Evolutionary conservation across 2,113 vertebrate species (phyloP), one percentile per base, ranked within the genome.

Genomic region (Coreoperca whiteheadi): DNA sequence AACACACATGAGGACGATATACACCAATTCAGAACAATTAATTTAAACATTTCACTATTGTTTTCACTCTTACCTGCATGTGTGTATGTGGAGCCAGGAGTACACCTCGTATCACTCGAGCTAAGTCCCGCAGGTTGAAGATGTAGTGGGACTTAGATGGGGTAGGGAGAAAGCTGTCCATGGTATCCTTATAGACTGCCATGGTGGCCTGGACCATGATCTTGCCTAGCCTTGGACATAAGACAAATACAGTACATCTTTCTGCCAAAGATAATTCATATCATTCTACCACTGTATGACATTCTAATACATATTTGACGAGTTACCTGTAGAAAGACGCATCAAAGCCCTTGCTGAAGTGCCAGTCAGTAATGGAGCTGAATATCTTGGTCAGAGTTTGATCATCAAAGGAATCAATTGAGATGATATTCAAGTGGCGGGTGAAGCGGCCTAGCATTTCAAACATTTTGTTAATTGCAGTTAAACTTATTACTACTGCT

Each of bases 111-210:
- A 99, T 96, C 70, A 99, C 97, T 20, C 97, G 94, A 64, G 97
- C 95, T 90, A 99, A 99, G 89, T 99, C 98, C 21, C 97, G 89
- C 14, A 99, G 94, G 86, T 99, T 98, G 86, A 99, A 99, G 86
- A 99, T 93, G 34, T 99, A 99, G 88, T 99, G 98, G 41, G 97
- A 98, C 94, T 99, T 99, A 1, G 97, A 97, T 71, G 98, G 98
- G 21, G 97, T 98, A 64, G 98, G 97, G 43, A 99, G 94, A 91
- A 99, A 98, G 72, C 93, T 96, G 54, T 95, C 92, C 48, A 98
- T 95, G 0, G 96, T 90, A 69, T 96, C 91, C 89, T 96, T 97
- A 79, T 97, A 99, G 77, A 98, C 95, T 4, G 81, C 88, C 88
- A 96, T 97, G 1, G 97, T 99, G 0, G 97, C 97, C 50, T 99